Evolutionary conservation across 2,113 vertebrate genomes (phyloP).

Genomic region (Callipepla californica): DNA sequence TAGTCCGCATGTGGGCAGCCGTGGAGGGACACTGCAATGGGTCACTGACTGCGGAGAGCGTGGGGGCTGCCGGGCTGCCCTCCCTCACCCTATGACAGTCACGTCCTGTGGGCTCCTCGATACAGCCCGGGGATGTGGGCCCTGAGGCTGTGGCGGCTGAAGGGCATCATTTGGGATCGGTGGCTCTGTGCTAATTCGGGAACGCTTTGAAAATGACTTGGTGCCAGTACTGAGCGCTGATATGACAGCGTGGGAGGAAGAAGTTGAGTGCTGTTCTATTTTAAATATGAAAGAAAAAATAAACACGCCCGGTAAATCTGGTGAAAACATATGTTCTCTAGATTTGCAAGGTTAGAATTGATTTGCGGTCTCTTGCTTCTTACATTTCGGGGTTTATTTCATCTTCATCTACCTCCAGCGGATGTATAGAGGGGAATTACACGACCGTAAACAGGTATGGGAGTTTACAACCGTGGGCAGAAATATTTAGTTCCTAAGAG

Average conservation of each 20-base stretch:
- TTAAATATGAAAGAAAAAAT: slow-evolving; percentile 26
- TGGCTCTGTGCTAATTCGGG: background rate
- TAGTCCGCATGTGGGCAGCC: background rate
- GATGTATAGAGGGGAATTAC: slow-evolving; percentile 15
- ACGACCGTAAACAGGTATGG: background rate
- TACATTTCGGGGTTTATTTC: background rate
- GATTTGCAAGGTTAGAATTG: slow-evolving; percentile 22
- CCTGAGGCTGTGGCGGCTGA: background rate
- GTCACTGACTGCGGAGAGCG: fast-evolving
- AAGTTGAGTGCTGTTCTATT: slow-evolving; percentile 25
- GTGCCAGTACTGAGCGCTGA: background rate
- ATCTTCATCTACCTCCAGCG: slow-evolving; percentile 47
- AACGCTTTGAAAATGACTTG: background rate
- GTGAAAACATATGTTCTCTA: slow-evolving; percentile 24
- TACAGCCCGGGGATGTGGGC: background rate
- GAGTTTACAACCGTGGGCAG: background rate
- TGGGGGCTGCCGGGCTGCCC: background rate
- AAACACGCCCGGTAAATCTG: slow-evolving; percentile 27
- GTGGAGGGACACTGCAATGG: fast-evolving
- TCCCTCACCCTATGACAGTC: background rate
- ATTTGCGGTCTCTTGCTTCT: slow-evolving; percentile 42
- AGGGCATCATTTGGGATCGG: background rate
- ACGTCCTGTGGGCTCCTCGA: fast-evolving
- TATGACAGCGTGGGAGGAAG: background rate
- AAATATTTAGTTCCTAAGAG: background rate